Base-by-base conservation (phyloP, 2,797 vertebrate genomes). In the Silurus aristotelis region DNA sequence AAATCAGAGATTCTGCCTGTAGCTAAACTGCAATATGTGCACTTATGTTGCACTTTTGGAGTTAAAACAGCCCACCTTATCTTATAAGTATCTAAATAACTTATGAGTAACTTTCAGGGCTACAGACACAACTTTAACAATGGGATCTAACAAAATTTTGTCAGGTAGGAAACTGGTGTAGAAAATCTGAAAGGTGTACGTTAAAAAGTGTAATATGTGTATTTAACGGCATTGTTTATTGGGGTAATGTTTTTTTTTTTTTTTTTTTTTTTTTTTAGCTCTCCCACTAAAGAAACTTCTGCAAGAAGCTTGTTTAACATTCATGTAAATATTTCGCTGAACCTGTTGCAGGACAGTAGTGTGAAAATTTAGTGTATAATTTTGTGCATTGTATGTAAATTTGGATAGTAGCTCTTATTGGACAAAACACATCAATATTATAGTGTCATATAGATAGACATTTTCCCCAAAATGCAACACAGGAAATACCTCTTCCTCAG, bases 1-100 rank as follows among this genome's bases (percentile, higher is more conserved):
- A 80, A 80, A 83, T 78, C 73, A 1, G 20, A 79, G 56, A 79
- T 79, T 64, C n/a, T 56, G 52, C 61, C 71, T 82, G 10, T 46
- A 60, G 52, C 12, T 43, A 27, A 73, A 83, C 20, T 66, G 14
- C 79, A 78, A 46, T 79, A 67, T 58, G 55, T 38, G 66, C 25
- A 55, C 31, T 58, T 43, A 12, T 58, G 58, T 64, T 52, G 46
- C 75, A 60, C 43, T 75, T 46, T 80, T 67, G 43, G 38, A 58
- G 31, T 73, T 61, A 19, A 25, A 75, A 75, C 19, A 46, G 46
- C 46, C 13, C 25, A 5, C 31, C 22, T 72, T 72, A 60, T 58
- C 14, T 71, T 43, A n/a, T 10, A 2, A 56, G 63, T 38, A 55
- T 56, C 48, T 56, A 10, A 52, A 8, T 52, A 52, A 52, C 48